phyloP scores from a whole-genome alignment of 2,113 vertebrate genomes.

The Tichodroma muraria region DNA sequence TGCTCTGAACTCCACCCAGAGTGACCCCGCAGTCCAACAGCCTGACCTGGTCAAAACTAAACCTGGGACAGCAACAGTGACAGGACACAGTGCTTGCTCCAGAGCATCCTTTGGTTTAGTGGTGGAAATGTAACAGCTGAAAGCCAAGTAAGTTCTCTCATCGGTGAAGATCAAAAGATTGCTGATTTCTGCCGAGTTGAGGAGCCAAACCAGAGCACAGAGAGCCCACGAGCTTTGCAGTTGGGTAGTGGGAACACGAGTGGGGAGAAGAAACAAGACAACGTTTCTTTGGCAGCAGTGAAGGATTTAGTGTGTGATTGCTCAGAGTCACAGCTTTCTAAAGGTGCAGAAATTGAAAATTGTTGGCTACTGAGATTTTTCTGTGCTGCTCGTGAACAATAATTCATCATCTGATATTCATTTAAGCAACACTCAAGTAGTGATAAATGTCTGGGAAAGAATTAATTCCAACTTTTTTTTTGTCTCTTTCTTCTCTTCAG shows the following conservation, averaged over 20 bases:
- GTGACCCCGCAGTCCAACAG: neutral
- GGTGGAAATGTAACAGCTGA: neutral
- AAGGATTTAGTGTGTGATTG: neutral
- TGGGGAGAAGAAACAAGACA: neutral
- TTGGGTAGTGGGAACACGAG: neutral
- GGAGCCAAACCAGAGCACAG: neutral
- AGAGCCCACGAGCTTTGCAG: neutral
- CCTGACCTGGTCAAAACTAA: neutral
- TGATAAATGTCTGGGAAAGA: neutral
- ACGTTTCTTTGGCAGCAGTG: rapidly evolving
- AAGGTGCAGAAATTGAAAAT: neutral
- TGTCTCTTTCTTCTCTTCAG: neutral
- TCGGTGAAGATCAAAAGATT: neutral
- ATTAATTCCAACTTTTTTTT: neutral
- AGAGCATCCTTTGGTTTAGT: no score
- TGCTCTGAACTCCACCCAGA: neutral
- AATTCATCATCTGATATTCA: neutral
- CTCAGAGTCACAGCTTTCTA: neutral
- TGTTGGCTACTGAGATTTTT: neutral
- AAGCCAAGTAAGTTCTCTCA: neutral
- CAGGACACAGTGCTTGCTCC: rapidly evolving
- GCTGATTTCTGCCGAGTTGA: neutral
- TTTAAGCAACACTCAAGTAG: neutral
- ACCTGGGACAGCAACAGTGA: neutral
- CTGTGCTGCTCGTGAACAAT: neutral